Conservation (phyloP, 2,113 vertebrate species). For the Catharus bicknelli region DNA sequence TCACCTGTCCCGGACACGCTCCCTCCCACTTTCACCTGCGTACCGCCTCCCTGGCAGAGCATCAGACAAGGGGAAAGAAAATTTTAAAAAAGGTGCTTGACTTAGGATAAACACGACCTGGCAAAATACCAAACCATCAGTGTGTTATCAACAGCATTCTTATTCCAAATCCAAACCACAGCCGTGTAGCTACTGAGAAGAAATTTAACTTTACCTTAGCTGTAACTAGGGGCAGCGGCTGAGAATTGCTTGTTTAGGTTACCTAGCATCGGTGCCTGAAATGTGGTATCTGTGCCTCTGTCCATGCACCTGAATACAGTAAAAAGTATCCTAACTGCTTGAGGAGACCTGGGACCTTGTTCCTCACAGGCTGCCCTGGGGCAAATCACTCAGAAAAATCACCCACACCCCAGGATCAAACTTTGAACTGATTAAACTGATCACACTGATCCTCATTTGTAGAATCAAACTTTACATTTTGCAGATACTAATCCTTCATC, state of each 20-base stretch:
- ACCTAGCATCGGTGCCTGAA: too few species aligned
- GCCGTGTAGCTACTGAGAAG: not conserved
- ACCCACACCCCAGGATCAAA: not conserved
- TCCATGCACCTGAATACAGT: too few species aligned
- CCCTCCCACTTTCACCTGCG: not conserved
- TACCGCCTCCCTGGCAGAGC: not conserved
- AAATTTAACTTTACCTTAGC: not conserved
- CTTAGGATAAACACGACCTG: not conserved
- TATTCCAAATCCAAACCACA: not conserved
- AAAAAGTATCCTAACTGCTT: not conserved
- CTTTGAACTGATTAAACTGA: not conserved
- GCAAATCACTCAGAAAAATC: too few species aligned
- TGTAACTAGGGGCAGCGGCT: not conserved
- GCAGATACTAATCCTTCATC: fast-evolving
- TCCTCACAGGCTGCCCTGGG: not conserved
- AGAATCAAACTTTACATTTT: not conserved
- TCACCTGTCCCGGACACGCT: not conserved
- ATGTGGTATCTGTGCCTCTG: too few species aligned
- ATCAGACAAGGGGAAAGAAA: fast-evolving
- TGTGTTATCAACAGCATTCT: not conserved
- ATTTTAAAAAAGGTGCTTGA: too few species aligned
- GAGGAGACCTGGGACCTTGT: too few species aligned
- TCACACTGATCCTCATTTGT: not conserved
- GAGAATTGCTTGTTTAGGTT: not conserved
- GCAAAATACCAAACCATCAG: not conserved